A percentile compares a stretch with the other conserved stretches of the same genome.
phyloP scores from a whole-genome alignment of 1,140 invertebrate species.

The Nephila pilipes region DNA sequence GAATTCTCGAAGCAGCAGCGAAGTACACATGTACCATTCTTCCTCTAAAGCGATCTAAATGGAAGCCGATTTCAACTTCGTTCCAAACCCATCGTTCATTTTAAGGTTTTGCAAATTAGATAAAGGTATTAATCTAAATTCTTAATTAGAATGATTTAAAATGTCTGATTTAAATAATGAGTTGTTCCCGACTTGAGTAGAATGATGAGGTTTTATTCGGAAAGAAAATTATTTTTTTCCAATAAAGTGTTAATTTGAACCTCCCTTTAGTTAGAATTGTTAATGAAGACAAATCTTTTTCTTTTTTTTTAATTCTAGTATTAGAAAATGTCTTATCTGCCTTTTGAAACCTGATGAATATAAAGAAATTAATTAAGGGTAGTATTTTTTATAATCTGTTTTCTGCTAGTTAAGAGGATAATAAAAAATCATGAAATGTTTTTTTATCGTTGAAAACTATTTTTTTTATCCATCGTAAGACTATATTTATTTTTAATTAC shows the following conservation, averaged over 20 bases:
- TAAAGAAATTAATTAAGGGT: background rate
- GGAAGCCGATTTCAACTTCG: background rate
- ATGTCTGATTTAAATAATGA: constrained; percentile 56
- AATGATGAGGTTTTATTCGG: constrained; percentile 11
- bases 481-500: background rate
- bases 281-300: constrained; percentile 38
- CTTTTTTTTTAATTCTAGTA: background rate
- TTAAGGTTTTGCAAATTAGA: constrained; percentile 31
- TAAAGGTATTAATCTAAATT: constrained; percentile 61
- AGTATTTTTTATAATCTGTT: too few relatives aligned
- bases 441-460: too few relatives aligned
- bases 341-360: background rate
- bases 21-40: background rate
- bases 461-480: background rate
- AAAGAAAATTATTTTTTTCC: background rate
- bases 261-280: background rate
- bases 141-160: constrained; percentile 49
- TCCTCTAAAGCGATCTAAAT: background rate
- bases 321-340: background rate
- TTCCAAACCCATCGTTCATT: background rate
- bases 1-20: too few relatives aligned
- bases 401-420: too few relatives aligned
- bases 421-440: too few relatives aligned
- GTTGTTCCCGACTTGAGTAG: background rate
- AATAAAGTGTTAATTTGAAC: constrained; percentile 10